A percentile compares a stretch with the other conserved stretches of the same genome.
phyloP scores from a whole-genome alignment of 2,113 vertebrate genomes.

The Meles meles region DNA sequence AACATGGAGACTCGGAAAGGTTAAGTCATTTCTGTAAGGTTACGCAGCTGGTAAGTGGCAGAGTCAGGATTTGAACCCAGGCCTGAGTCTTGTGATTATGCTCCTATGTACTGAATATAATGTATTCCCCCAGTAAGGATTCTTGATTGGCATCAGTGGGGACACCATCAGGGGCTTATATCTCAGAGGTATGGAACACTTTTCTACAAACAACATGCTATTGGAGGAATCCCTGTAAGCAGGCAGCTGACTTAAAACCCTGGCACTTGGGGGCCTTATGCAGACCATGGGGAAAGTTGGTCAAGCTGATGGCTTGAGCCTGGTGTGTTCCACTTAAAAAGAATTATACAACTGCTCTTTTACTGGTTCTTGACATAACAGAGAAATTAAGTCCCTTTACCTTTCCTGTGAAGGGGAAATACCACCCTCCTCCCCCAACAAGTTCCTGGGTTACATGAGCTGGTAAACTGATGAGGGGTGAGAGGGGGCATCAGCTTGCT shows the following conservation, averaged over 20 bases:
- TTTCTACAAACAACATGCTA: background rate
- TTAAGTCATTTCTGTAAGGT: background rate
- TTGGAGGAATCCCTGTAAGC: background rate
- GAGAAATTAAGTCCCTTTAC: slow-evolving; percentile 16
- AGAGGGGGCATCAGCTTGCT: background rate
- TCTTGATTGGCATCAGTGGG: background rate
- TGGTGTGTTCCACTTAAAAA: background rate
- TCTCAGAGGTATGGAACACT: background rate
- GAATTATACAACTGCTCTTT: slow-evolving; percentile 31
- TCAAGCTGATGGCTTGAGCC: background rate
- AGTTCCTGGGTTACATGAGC: background rate
- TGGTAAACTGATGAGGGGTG: background rate
- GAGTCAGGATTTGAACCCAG: slow-evolving; percentile 5
- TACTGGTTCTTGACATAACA: slow-evolving; percentile 1
- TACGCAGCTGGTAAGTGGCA: background rate
- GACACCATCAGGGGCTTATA: background rate
- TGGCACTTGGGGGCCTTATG: background rate
- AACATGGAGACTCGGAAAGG: background rate
- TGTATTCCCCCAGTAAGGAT: background rate
- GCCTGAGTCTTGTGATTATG: background rate
- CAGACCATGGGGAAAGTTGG: background rate
- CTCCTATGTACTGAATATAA: background rate
- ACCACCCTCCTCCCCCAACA: background rate
- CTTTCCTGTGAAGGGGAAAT: background rate
- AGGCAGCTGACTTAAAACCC: background rate